Evolutionary conservation across 1,140 invertebrate species (phyloP).

Genomic region (Notospermus geniculatus): DNA sequence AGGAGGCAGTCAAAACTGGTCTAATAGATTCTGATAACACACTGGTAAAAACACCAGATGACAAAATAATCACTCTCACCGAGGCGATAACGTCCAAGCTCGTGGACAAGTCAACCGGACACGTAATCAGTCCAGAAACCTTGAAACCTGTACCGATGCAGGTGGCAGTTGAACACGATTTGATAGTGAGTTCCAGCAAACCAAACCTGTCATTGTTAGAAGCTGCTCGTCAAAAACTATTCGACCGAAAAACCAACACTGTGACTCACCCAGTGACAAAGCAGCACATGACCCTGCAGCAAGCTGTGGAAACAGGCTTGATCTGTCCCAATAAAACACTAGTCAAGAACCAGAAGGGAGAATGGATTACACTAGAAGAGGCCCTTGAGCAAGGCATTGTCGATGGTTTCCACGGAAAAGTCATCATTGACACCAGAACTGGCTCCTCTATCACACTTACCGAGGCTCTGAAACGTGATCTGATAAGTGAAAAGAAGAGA

Average conservation of each 20-base stretch:
- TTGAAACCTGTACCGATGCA: too few relatives aligned
- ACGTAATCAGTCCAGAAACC: too few relatives aligned
- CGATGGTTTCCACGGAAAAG: slow-evolving; percentile 30
- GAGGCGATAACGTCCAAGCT: too few relatives aligned
- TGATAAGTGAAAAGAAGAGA: slow-evolving; percentile 65
- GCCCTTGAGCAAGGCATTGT: slow-evolving; percentile 48
- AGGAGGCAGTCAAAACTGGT: slow-evolving; percentile 70
- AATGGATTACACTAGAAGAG: slow-evolving; percentile 28
- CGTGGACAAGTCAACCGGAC: too few relatives aligned
- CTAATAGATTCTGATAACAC: slow-evolving; percentile 69
- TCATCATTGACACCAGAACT: slow-evolving; percentile 49
- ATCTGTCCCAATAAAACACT: slow-evolving; percentile 68
- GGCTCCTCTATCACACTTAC: slow-evolving; percentile 75
- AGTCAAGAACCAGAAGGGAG: slow-evolving; percentile 14
- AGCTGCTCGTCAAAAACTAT: slow-evolving; percentile 72
- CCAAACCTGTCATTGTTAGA: slow-evolving; percentile 68
- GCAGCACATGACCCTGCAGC: slow-evolving; percentile 67
- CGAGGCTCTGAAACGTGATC: slow-evolving; percentile 73
- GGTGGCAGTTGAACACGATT: slow-evolving; percentile 69
- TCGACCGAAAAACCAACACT: slow-evolving; percentile 70
- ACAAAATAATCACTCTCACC: too few relatives aligned
- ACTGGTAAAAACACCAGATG: slow-evolving; percentile 74
- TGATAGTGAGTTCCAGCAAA: slow-evolving; percentile 62
- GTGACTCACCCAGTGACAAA: slow-evolving; percentile 70
- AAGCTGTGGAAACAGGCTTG: slow-evolving; percentile 66